Conservation (phyloP, 2,797 vertebrate genomes). For the Eulemur albifrons region DNA sequence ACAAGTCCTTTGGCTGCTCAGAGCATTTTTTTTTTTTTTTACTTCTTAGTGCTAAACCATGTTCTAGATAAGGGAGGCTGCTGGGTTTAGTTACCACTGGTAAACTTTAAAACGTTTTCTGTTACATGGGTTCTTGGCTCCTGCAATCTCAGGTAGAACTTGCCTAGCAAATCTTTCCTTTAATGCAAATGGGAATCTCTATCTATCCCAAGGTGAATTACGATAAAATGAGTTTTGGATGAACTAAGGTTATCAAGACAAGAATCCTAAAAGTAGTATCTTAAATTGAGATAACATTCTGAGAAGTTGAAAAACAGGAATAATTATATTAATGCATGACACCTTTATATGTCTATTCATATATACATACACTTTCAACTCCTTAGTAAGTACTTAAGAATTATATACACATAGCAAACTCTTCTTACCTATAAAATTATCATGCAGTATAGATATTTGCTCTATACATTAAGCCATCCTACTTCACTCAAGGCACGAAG, state of each 20-base stretch:
- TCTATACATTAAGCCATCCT: background rate
- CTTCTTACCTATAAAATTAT: background rate
- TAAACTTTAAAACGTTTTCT: constrained; percentile 8
- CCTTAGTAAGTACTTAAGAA: background rate
- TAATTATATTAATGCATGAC: background rate
- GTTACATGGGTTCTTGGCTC: background rate
- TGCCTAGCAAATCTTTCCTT: constrained; percentile 40
- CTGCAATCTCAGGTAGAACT: background rate
- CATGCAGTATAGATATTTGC: background rate
- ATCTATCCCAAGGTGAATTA: background rate
- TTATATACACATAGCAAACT: background rate
- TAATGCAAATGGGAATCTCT: constrained; percentile 14
- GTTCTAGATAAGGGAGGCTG: constrained; percentile 54
- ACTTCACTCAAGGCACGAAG: background rate
- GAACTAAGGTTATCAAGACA: background rate
- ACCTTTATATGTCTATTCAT: background rate
- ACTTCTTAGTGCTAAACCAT: constrained; percentile 34
- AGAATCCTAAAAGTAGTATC: background rate
- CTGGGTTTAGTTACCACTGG: constrained; percentile 41
- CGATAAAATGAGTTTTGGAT: background rate
- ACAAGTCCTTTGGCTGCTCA: background rate
- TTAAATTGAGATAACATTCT: background rate
- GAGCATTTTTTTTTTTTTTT: background rate
- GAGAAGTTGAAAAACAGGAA: constrained; percentile 26
- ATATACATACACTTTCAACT: background rate